A percentile compares a stretch with the other conserved stretches of the same genome.
Conservation (phyloP, 2,888 invertebrate genomes). For the Pyrocoelia pectoralis region DNA sequence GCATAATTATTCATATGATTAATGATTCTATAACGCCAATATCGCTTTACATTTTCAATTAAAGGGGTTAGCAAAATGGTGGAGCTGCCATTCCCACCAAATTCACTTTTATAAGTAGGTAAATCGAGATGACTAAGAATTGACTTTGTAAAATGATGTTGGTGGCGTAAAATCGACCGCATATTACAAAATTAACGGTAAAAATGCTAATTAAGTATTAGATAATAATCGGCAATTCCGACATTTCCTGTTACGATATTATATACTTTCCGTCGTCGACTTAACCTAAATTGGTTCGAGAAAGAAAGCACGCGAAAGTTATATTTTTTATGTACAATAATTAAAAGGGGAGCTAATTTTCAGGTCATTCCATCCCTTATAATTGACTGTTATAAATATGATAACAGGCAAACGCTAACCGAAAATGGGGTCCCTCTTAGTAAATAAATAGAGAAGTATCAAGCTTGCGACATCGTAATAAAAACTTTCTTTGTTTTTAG, state of each 20-base stretch:
- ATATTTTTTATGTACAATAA: neutral
- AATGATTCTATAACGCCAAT: too few relatives aligned
- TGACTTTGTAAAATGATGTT: too few relatives aligned
- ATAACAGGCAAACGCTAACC: constrained; percentile 19
- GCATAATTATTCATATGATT: too few relatives aligned
- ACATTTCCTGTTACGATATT: neutral
- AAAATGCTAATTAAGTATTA: neutral
- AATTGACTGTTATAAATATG: constrained; percentile 23
- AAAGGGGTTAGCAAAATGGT: too few relatives aligned
- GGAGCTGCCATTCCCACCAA: too few relatives aligned
- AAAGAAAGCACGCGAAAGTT: constrained; percentile 12
- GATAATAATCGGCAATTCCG: neutral
- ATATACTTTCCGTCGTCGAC: neutral
- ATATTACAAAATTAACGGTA: neutral
- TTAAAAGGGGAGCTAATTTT: constrained; percentile 19
- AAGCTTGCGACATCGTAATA: constrained; percentile 31
- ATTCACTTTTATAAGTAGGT: too few relatives aligned
- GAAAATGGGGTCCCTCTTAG: constrained; percentile 15
- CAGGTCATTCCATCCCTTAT: constrained; percentile 3
- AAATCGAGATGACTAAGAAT: too few relatives aligned
- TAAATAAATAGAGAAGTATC: constrained; percentile 31
- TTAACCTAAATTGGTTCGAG: neutral
- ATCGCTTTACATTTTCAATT: too few relatives aligned
- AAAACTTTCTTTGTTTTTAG: constrained; percentile 35
- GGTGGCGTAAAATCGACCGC: too few relatives aligned